phyloP scores from a whole-genome alignment of 2,797 vertebrate genomes.

The Chelon auratus region DNA sequence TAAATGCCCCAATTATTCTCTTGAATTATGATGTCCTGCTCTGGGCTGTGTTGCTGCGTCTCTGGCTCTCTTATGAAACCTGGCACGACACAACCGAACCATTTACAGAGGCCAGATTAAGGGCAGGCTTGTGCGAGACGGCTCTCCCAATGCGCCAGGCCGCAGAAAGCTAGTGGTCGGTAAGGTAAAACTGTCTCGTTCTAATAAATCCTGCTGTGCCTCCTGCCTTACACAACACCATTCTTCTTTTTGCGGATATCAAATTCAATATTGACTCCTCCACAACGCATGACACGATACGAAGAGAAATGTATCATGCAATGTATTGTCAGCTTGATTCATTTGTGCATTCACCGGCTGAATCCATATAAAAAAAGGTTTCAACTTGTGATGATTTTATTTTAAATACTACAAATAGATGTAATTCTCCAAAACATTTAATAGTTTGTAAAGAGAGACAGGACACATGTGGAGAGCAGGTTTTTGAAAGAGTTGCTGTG shows the following conservation, averaged over 20 bases:
- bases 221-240: background rate
- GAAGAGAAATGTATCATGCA: background rate
- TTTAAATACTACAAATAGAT: too few species aligned
- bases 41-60: conserved; percentile 61
- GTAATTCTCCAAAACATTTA: too few species aligned
- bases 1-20: conserved; percentile 83
- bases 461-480: too few species aligned
- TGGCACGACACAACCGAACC: conserved; percentile 71
- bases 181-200: conserved; percentile 38
- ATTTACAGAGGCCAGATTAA: conserved; percentile 74
- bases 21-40: conserved; percentile 82
- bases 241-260: background rate
- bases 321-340: background rate
- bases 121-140: conserved; percentile 54
- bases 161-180: conserved; percentile 23
- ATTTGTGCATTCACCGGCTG: too few species aligned
- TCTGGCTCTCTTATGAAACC: conserved; percentile 73
- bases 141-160: conserved; percentile 38
- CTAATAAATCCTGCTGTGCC: conserved; percentile 7
- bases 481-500: too few species aligned
- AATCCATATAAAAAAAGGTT: too few species aligned
- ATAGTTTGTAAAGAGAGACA: too few species aligned
- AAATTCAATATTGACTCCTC: background rate
- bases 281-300: background rate
- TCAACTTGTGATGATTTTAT: too few species aligned